phyloP scores from a whole-genome alignment of 2,113 vertebrate genomes.

The Scopus umbretta region DNA sequence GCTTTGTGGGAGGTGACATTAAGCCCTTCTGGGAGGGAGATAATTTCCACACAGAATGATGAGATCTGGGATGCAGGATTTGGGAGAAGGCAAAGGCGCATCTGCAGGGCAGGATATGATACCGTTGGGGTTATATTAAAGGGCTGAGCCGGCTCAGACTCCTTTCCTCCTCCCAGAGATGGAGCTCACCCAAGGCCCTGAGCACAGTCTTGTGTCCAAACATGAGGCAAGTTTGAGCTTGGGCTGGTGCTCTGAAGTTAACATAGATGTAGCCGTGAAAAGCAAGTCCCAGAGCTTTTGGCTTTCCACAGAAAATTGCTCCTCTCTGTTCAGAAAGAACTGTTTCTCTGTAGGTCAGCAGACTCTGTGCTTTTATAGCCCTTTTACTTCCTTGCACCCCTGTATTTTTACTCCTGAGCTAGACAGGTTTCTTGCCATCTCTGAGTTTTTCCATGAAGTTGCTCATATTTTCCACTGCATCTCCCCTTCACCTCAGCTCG shows the following conservation, averaged over 20 bases:
- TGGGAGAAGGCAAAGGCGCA: not conserved
- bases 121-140: not conserved
- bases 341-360: not conserved
- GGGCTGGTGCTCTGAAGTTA: not conserved
- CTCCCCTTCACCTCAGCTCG: not conserved
- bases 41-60: not conserved
- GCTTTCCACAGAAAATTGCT: not conserved
- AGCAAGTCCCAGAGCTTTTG: not conserved
- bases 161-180: not conserved
- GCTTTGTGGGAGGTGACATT: not conserved
- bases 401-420: not conserved
- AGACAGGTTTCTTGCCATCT: not conserved
- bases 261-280: not conserved
- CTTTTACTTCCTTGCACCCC: not conserved
- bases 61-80: not conserved
- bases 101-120: not conserved
- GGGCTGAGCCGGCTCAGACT: not conserved
- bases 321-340: not conserved
- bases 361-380: not conserved
- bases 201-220: slow-evolving; percentile 41
- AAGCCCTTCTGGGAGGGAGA: not conserved
- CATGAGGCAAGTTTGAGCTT: slow-evolving; percentile 32
- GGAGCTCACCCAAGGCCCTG: slow-evolving; percentile 29
- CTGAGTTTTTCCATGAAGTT: not conserved
- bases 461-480: slow-evolving; percentile 23